phyloP scores from a whole-genome alignment of 2,113 vertebrate species.

The Callaeas wilsoni region DNA sequence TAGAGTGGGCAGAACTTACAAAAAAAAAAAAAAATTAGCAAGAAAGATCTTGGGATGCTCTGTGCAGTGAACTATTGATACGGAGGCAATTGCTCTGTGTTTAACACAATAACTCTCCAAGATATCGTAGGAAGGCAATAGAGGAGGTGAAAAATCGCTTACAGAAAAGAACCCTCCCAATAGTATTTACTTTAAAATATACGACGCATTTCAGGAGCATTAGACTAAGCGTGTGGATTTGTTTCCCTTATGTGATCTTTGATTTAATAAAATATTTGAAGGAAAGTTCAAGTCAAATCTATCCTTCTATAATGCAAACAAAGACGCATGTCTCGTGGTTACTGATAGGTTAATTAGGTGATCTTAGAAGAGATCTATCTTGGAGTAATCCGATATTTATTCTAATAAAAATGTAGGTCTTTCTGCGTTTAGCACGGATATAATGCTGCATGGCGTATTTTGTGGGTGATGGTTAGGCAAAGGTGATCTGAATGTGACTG shows the following conservation, averaged over 20 bases:
- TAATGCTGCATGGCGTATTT: background rate
- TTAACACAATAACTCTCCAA: background rate
- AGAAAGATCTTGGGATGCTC: background rate
- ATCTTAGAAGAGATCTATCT: background rate
- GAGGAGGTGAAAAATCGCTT: background rate
- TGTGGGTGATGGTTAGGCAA: background rate
- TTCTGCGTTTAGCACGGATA: background rate
- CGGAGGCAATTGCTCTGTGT: background rate
- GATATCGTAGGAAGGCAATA: background rate
- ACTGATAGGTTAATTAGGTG: background rate
- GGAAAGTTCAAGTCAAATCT: background rate
- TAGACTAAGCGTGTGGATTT: background rate
- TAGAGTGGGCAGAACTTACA: background rate
- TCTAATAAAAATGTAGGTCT: background rate
- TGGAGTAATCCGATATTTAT: slow-evolving; percentile 1
- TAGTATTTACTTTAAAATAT: background rate
- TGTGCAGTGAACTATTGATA: background rate
- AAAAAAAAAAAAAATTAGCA: background rate
- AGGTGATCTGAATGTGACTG: slow-evolving; percentile 3
- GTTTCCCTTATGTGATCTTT: background rate
- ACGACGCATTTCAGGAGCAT: background rate
- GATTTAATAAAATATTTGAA: background rate
- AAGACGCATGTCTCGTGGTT: background rate
- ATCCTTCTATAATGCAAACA: background rate
- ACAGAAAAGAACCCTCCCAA: background rate